Evolutionary conservation across 2,797 vertebrate species (phyloP).

Genomic region (Rachycentron canadum): DNA sequence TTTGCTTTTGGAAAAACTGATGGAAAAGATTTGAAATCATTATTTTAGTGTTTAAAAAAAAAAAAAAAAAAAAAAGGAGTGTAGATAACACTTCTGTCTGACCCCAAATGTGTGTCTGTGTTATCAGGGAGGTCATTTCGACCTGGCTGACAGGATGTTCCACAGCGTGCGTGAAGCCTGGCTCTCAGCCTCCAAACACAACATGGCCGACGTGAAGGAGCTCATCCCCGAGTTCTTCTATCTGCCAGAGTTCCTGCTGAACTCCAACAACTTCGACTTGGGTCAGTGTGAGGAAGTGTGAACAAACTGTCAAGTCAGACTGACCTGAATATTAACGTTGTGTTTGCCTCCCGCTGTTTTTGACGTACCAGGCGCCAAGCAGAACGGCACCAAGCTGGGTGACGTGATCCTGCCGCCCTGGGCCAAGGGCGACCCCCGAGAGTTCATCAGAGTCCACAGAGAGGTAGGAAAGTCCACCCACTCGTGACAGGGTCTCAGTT

Average conservation of each 20-base stretch:
- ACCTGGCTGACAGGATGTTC: slow-evolving; percentile 99
- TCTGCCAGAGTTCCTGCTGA: slow-evolving; percentile 96
- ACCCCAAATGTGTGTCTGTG: slow-evolving; percentile 23
- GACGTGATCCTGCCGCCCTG: slow-evolving; percentile 96
- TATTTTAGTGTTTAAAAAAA: too few relatives aligned
- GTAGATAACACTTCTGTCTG: too few relatives aligned
- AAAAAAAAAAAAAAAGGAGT: too few relatives aligned
- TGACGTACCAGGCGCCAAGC: slow-evolving; percentile 90
- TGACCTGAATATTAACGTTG: background rate
- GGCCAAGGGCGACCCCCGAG: slow-evolving; percentile 98
- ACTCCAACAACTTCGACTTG: slow-evolving; percentile 98
- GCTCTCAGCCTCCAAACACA: slow-evolving; percentile 97
- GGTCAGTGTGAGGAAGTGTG: slow-evolving; percentile 79
- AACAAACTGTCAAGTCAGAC: background rate
- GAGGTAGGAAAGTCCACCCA: slow-evolving; percentile 81
- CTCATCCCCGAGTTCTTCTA: slow-evolving; percentile 99
- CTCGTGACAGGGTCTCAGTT: fast-evolving
- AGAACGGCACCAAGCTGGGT: slow-evolving; percentile 95
- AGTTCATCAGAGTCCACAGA: slow-evolving; percentile 98
- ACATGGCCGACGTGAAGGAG: slow-evolving; percentile 99
- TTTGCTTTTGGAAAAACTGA: too few relatives aligned
- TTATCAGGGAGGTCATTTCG: slow-evolving; percentile 95
- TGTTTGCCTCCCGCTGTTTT: background rate
- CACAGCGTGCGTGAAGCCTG: slow-evolving; percentile 97
- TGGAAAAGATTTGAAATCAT: too few relatives aligned